Percentiles rank a stretch among this genome's conserved stretches.
phyloP scores from a whole-genome alignment of 1,140 invertebrate species.

The Drosophila nannoptera region DNA sequence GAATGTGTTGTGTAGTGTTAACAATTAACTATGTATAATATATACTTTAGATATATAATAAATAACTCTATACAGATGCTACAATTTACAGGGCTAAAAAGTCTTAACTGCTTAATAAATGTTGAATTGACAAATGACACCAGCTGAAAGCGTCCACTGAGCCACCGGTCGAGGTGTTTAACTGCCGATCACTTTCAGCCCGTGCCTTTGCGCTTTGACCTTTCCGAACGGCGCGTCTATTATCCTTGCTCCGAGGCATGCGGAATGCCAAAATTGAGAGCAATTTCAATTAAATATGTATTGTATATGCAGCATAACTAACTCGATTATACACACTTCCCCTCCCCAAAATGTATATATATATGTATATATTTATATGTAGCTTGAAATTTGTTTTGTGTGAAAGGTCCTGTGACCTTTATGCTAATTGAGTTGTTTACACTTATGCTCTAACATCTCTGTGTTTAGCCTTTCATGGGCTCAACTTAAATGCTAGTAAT shows the following conservation, averaged over 20 bases:
- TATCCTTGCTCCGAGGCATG: neutral
- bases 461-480: conserved; percentile 30
- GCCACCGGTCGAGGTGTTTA: neutral
- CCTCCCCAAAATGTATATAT: conserved; percentile 15
- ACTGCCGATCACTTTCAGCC: neutral
- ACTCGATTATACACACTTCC: conserved; percentile 67
- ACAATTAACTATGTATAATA: conserved; percentile 1
- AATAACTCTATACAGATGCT: conserved; percentile 46
- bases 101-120: conserved; percentile 45
- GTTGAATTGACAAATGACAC: conserved; percentile 15
- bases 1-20: conserved; percentile 18
- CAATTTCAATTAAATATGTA: conserved; percentile 47
- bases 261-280: conserved; percentile 7
- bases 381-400: conserved; percentile 22
- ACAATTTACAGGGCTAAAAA: conserved; percentile 56
- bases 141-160: conserved; percentile 1
- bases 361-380: conserved; percentile 6
- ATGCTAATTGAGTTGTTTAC: conserved; percentile 57
- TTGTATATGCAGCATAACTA: conserved; percentile 73
- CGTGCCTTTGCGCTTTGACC: neutral
- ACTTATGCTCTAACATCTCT: conserved; percentile 32
- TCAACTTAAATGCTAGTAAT: conserved; percentile 68
- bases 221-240: conserved; percentile 11
- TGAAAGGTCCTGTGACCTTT: conserved; percentile 39
- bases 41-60: conserved; percentile 6